Conservation (phyloP, 2,888 invertebrate genomes). For the Lordiphosa fenestrarum region DNA sequence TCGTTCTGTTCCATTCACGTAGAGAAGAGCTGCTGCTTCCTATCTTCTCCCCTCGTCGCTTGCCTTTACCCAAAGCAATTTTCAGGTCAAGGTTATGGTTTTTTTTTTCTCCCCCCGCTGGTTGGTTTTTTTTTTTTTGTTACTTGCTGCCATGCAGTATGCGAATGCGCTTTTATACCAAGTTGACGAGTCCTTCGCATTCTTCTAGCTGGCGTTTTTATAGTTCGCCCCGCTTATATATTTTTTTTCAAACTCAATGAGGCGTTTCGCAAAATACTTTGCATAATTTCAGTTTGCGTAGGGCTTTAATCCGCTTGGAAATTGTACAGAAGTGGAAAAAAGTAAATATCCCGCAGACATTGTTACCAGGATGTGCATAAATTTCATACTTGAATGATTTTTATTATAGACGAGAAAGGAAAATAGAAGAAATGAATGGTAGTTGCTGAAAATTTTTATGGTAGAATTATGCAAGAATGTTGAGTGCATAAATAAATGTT, state of each 20-base stretch:
- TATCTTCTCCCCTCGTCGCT: slow-evolving; percentile 15
- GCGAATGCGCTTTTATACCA: slow-evolving; percentile 68
- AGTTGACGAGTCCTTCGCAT: slow-evolving; percentile 57
- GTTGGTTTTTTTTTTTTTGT: slow-evolving; percentile 15
- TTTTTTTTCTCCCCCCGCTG: slow-evolving; percentile 8
- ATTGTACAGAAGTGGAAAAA: neutral
- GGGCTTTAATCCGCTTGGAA: slow-evolving; percentile 32
- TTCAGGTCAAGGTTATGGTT: slow-evolving; percentile 79
- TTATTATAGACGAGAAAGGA: slow-evolving; percentile 7
- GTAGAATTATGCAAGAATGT: no score
- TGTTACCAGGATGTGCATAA: slow-evolving; percentile 52
- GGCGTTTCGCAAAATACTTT: slow-evolving; percentile 42
- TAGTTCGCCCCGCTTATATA: slow-evolving; percentile 7
- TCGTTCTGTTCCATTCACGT: slow-evolving; percentile 44
- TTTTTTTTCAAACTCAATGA: slow-evolving; percentile 27
- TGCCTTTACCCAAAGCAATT: slow-evolving; percentile 58
- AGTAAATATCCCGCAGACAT: slow-evolving; percentile 17
- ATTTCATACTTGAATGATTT: slow-evolving; percentile 54
- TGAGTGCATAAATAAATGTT: no score
- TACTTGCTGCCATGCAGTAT: slow-evolving; percentile 14
- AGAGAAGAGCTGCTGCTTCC: slow-evolving; percentile 21
- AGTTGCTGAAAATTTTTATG: no score
- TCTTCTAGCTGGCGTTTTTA: slow-evolving; percentile 46
- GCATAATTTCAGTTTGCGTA: slow-evolving; percentile 57
- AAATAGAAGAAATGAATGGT: neutral